A percentile compares a stretch with the other conserved stretches of the same genome.
Conservation (phyloP, 2,888 invertebrate species). For the Parascotia fuliginaria region DNA sequence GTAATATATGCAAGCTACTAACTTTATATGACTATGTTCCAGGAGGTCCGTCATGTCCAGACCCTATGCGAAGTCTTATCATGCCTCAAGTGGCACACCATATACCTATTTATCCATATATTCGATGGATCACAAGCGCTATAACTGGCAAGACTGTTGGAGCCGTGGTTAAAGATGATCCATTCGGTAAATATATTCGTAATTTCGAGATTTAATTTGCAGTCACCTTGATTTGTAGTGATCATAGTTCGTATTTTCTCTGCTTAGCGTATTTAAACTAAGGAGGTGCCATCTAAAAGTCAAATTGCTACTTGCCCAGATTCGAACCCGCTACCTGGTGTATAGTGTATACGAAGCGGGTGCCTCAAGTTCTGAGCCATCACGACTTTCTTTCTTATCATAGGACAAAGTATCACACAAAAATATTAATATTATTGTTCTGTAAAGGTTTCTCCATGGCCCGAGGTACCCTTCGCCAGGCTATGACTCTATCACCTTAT, state of each 20-base stretch:
- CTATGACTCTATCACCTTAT: neutral
- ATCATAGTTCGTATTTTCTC: too few relatives aligned
- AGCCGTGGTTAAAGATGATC: slow-evolving; percentile 65
- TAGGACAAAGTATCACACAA: too few relatives aligned
- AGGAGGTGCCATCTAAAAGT: too few relatives aligned
- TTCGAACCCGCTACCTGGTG: too few relatives aligned
- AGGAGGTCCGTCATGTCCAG: slow-evolving; percentile 70
- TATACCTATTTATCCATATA: slow-evolving; percentile 67
- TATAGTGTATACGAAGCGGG: too few relatives aligned
- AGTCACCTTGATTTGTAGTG: too few relatives aligned
- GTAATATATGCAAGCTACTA: neutral
- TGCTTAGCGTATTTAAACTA: too few relatives aligned
- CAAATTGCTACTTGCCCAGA: too few relatives aligned
- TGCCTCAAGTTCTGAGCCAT: too few relatives aligned
- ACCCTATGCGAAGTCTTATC: slow-evolving; percentile 60
- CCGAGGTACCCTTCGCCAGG: slow-evolving; percentile 33
- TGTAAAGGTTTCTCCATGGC: slow-evolving; percentile 67
- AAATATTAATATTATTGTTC: too few relatives aligned
- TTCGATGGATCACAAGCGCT: slow-evolving; percentile 74
- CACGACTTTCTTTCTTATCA: too few relatives aligned
- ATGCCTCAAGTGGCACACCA: slow-evolving; percentile 63
- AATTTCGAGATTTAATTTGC: neutral
- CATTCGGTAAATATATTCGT: slow-evolving; percentile 62
- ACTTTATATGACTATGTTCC: slow-evolving; percentile 2
- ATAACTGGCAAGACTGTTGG: slow-evolving; percentile 58